Conservation (phyloP, 2,797 vertebrate genomes). For the Sebastolobus alascanus region DNA sequence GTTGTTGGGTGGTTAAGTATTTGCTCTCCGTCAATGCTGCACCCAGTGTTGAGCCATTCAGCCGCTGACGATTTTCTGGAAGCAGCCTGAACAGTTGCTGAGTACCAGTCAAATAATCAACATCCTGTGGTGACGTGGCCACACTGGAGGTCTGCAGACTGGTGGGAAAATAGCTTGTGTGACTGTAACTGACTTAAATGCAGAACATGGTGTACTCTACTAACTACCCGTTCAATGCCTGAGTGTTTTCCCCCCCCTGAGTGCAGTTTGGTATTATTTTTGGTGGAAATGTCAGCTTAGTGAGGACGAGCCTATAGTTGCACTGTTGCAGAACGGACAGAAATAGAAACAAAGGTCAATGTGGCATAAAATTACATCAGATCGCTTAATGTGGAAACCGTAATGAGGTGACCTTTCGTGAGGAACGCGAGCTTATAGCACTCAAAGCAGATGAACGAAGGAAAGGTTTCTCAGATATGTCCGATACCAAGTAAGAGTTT, state of each 20-base stretch:
- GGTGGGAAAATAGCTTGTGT: conserved; percentile 13
- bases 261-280: conserved; percentile 52
- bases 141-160: conserved; percentile 13
- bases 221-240: conserved; percentile 33
- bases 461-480: conserved; percentile 1
- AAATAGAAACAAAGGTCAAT: conserved; percentile 78
- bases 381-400: conserved; percentile 67
- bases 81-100: neutral
- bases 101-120: conserved; percentile 32
- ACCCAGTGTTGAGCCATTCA: neutral
- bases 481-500: neutral
- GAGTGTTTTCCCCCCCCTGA: neutral
- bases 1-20: neutral
- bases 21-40: neutral
- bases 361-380: conserved; percentile 72
- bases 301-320: conserved; percentile 49
- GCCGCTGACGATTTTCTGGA: conserved; percentile 1
- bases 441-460: conserved; percentile 11
- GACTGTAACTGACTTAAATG: conserved; percentile 4
- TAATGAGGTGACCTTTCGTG: conserved; percentile 73
- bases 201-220: conserved; percentile 26
- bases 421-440: conserved; percentile 25
- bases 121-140: neutral
- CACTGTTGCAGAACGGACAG: conserved; percentile 56
- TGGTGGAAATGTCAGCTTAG: conserved; percentile 67